A percentile compares a stretch with the other conserved stretches of the same genome.
Conservation (phyloP, 1,140 invertebrate species). For the Agrypnia vestita region DNA sequence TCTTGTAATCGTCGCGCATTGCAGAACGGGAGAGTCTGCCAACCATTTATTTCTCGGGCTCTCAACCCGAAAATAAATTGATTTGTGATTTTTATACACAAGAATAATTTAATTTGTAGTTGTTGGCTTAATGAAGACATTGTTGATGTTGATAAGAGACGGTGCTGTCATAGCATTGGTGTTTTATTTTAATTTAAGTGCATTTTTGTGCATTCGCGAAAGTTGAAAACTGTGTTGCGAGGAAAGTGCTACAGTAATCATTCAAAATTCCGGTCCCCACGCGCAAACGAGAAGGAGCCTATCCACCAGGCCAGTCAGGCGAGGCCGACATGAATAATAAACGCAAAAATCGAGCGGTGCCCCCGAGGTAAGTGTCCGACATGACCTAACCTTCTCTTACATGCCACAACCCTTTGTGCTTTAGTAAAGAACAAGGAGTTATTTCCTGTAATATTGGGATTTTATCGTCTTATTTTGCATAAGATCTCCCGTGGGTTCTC, state of each 20-base stretch:
- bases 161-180: slow-evolving; percentile 42
- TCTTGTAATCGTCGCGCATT: slow-evolving; percentile 74
- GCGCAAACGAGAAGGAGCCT: slow-evolving; percentile 75
- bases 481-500: not conserved
- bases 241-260: slow-evolving; percentile 70
- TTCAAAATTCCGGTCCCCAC: slow-evolving; percentile 79
- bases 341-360: slow-evolving; percentile 75
- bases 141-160: slow-evolving; percentile 42
- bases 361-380: slow-evolving; percentile 68
- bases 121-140: slow-evolving; percentile 69
- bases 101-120: slow-evolving; percentile 73
- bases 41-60: slow-evolving; percentile 69
- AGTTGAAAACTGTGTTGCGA: slow-evolving; percentile 74
- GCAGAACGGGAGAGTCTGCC: slow-evolving; percentile 73
- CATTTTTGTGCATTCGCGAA: slow-evolving; percentile 74
- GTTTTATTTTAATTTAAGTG: slow-evolving; percentile 66
- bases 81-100: slow-evolving; percentile 73
- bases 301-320: slow-evolving; percentile 72
- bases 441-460: not conserved
- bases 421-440: slow-evolving; percentile 9
- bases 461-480: not conserved
- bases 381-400: slow-evolving; percentile 50
- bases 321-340: slow-evolving; percentile 75
- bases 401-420: slow-evolving; percentile 49
- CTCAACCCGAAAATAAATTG: slow-evolving; percentile 71